phyloP scores from a whole-genome alignment of 2,888 invertebrate genomes.

The Belgica antarctica region DNA sequence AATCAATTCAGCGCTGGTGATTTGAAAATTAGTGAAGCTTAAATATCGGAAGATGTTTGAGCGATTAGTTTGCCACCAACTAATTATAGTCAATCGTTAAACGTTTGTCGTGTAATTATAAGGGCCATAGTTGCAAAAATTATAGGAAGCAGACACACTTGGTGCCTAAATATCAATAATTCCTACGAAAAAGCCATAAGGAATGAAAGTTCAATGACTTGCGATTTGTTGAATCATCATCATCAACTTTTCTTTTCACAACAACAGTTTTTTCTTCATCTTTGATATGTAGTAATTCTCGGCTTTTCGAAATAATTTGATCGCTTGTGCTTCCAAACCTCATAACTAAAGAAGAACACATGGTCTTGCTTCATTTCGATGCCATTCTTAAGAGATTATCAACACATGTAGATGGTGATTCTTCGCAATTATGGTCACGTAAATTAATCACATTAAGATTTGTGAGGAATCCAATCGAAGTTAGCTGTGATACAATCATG shows the following conservation, averaged over 20 bases:
- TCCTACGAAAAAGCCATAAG: no score
- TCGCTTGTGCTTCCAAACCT: background rate
- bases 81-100: no score
- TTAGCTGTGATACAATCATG: no score
- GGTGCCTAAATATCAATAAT: no score
- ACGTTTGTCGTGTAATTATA: no score
- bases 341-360: background rate
- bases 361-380: background rate
- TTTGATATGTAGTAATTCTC: conserved; percentile 5
- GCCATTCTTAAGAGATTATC: conserved; percentile 16
- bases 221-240: background rate
- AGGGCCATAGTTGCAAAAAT: no score
- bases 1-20: no score
- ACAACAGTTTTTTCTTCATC: conserved; percentile 27
- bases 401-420: conserved; percentile 13
- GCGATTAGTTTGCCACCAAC: no score
- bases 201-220: conserved; percentile 21
- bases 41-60: no score
- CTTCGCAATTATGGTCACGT: conserved; percentile 28
- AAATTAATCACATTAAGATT: conserved; percentile 12
- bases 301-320: background rate
- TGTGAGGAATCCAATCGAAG: no score
- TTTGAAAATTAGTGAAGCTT: no score
- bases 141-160: background rate
- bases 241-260: background rate